A percentile compares a stretch with the other conserved stretches of the same genome.
Conservation (phyloP, 2,888 invertebrate species). For the Andrena dorsata region DNA sequence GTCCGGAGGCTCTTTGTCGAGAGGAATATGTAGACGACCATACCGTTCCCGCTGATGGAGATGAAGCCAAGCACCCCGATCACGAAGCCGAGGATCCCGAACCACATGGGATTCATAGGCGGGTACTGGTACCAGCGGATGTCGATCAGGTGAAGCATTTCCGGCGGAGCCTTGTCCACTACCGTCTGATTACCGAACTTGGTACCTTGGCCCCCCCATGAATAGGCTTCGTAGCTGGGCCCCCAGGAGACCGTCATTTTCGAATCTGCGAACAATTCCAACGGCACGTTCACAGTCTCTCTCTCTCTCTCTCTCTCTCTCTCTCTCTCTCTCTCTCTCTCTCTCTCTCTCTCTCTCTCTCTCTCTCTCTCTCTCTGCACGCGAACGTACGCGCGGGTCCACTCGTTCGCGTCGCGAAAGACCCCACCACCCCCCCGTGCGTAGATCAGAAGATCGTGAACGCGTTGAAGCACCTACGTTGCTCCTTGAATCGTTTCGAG, state of each 20-base stretch:
- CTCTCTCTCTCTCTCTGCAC: too few species aligned
- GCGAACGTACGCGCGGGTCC: too few species aligned
- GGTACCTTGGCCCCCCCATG: slow-evolving; percentile 79
- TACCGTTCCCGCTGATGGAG: slow-evolving; percentile 90
- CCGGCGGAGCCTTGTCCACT: slow-evolving; percentile 91
- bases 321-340: too few species aligned
- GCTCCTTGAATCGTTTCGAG: too few species aligned
- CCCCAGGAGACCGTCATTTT: slow-evolving; percentile 84
- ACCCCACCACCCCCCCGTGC: too few species aligned
- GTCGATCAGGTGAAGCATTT: slow-evolving; percentile 92
- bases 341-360: too few species aligned
- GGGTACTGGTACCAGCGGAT: slow-evolving; percentile 95
- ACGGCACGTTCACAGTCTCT: too few species aligned
- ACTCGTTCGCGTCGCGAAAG: too few species aligned
- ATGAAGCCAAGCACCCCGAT: slow-evolving; percentile 91
- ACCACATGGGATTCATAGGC: slow-evolving; percentile 95
- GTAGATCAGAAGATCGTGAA: too few species aligned
- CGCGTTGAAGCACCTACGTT: too few species aligned
- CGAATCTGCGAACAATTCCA: slow-evolving; percentile 41
- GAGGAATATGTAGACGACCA: slow-evolving; percentile 91
- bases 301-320: too few species aligned
- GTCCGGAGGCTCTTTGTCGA: slow-evolving; percentile 92
- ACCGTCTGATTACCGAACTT: slow-evolving; percentile 90
- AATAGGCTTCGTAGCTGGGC: slow-evolving; percentile 85
- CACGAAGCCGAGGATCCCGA: slow-evolving; percentile 92